phyloP scores from a whole-genome alignment of 2,888 invertebrate genomes.

The Cristatella mucedo region DNA sequence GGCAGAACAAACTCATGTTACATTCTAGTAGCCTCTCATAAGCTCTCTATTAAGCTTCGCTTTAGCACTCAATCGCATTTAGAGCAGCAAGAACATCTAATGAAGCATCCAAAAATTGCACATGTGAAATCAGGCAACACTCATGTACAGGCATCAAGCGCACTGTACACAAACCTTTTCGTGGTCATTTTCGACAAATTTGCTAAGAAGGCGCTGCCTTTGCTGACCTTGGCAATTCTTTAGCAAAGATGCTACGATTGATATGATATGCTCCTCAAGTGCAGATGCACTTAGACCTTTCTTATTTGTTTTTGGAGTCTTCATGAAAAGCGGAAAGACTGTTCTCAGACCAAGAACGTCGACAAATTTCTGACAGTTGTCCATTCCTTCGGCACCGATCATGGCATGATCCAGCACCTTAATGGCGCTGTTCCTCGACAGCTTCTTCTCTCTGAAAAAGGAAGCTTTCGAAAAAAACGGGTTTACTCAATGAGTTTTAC shows the following conservation, averaged over 20 bases:
- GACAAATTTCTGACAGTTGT: conserved; percentile 85
- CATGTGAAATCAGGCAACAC: no score
- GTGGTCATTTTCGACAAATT: conserved; percentile 93
- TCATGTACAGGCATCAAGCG: background rate
- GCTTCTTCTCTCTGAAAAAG: conserved; percentile 64
- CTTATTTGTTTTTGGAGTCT: conserved; percentile 61
- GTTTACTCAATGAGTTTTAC: no score
- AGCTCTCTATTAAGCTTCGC: no score
- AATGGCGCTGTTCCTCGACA: conserved; percentile 68
- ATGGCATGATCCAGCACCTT: conserved; percentile 96
- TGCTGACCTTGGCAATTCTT: conserved; percentile 80
- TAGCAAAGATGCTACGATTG: conserved; percentile 79
- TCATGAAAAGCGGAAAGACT: conserved; percentile 96
- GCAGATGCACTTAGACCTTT: conserved; percentile 19
- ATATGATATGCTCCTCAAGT: conserved; percentile 53
- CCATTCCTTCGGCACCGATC: conserved; percentile 75
- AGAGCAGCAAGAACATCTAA: no score
- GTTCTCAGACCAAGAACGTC: conserved; percentile 84
- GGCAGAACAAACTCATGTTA: no score
- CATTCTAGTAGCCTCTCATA: no score
- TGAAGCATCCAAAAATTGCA: no score
- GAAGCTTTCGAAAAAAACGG: conserved; percentile 8
- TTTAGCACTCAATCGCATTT: no score
- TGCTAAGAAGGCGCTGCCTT: conserved; percentile 70
- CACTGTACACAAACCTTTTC: conserved; percentile 71